A percentile compares a stretch with the other conserved stretches of the same genome.
These are phyloP conservation scores for Cremastinae sp. DNA, from an alignment of 2,888 invertebrate species.

Conservation along the genomic window DNA sequence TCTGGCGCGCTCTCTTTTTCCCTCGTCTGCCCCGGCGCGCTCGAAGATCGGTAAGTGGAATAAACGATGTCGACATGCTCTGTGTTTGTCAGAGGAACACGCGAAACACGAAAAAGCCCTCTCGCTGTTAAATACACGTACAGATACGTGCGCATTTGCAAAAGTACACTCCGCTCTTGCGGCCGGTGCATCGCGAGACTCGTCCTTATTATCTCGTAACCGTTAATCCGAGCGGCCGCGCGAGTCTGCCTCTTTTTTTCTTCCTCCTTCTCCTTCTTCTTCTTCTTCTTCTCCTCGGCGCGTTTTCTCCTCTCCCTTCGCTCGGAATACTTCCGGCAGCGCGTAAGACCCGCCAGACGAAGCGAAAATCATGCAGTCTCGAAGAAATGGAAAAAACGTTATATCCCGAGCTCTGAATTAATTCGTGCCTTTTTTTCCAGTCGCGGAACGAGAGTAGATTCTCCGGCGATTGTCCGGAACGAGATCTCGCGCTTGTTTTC, in stretches of 20 bases:
- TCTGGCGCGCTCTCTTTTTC: conserved; percentile 37
- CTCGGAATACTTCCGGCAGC: conserved; percentile 61
- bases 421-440: conserved; percentile 32
- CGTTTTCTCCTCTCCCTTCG: conserved; percentile 58
- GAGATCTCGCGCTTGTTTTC: neutral
- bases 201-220: conserved; percentile 66
- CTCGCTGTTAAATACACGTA: conserved; percentile 11
- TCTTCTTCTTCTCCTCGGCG: no score
- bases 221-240: conserved; percentile 64
- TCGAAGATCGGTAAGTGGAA: conserved; percentile 43
- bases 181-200: conserved; percentile 63
- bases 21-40: neutral
- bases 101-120: conserved; percentile 64
- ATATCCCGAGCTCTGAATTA: no score
- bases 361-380: conserved; percentile 40
- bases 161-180: conserved; percentile 31
- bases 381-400: conserved; percentile 26
- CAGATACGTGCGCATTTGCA: neutral
- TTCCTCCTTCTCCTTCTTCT: conserved; percentile 21
- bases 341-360: conserved; percentile 40
- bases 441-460: neutral
- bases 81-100: conserved; percentile 52
- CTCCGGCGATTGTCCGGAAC: neutral
- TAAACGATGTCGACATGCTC: conserved; percentile 51
- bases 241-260: conserved; percentile 37